Percentiles rank a stretch among this genome's conserved stretches.
These are phyloP conservation scores for Onthophagus sagittarius DNA, from an alignment of 2,888 invertebrate species.

Conservation along the genomic window DNA sequence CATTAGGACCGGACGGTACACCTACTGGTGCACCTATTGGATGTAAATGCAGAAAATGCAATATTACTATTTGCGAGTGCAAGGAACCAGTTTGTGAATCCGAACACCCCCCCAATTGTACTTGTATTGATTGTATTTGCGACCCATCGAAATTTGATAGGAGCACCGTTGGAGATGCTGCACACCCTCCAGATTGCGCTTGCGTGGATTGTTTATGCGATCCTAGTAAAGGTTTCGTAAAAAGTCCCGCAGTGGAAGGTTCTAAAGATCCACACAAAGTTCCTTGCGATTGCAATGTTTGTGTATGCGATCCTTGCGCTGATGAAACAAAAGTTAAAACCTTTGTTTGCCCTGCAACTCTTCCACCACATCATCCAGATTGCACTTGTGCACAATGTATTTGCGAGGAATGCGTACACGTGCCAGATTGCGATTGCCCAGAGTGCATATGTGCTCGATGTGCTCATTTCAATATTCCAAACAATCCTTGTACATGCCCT, in stretches of 20 bases:
- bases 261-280: not conserved
- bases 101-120: slow-evolving; percentile 26
- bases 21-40: not conserved
- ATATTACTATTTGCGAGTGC: not conserved
- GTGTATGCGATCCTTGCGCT: slow-evolving; percentile 18
- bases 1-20: not conserved
- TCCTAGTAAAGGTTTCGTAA: not conserved
- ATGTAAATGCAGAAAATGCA: not conserved
- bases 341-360: slow-evolving; percentile 10
- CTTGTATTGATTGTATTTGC: slow-evolving; percentile 28
- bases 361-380: slow-evolving; percentile 19
- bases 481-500: slow-evolving; percentile 19
- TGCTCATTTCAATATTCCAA: not conserved
- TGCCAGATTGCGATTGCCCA: slow-evolving; percentile 15
- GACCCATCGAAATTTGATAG: slow-evolving; percentile 20
- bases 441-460: slow-evolving; percentile 11
- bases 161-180: not conserved
- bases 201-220: slow-evolving; percentile 22
- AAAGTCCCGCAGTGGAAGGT: not conserved
- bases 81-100: slow-evolving; percentile 15
- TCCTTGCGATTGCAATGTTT: slow-evolving; percentile 24
- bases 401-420: slow-evolving; percentile 21
- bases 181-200: slow-evolving; percentile 18
- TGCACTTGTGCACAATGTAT: slow-evolving; percentile 24
- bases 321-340: not conserved